Percentiles rank a stretch among this genome's conserved stretches.
Conservation (phyloP, 2,113 vertebrate species). For the Pangasianodon gigas region DNA sequence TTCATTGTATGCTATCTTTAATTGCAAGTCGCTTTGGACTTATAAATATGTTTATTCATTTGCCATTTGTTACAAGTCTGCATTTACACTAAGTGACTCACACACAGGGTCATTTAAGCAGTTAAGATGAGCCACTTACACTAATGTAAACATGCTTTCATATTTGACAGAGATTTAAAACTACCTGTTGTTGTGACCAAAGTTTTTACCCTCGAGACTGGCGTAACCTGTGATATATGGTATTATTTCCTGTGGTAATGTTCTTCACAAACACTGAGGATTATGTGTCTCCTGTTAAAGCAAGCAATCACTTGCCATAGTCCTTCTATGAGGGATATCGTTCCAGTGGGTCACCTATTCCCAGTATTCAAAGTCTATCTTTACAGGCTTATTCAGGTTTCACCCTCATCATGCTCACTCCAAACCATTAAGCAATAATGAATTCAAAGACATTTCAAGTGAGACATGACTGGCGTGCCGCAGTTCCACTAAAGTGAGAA, state of each 20-base stretch:
- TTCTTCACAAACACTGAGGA: not conserved
- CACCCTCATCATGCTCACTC: slow-evolving; percentile 44
- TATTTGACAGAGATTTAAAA: slow-evolving; percentile 32
- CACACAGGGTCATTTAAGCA: slow-evolving; percentile 48
- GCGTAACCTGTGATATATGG: slow-evolving; percentile 8
- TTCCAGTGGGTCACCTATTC: slow-evolving; percentile 42
- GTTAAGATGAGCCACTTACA: slow-evolving; percentile 25
- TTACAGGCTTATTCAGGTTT: slow-evolving; percentile 45
- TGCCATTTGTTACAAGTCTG: not conserved
- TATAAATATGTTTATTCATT: not conserved
- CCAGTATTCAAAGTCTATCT: slow-evolving; percentile 39
- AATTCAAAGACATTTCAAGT: slow-evolving; percentile 54
- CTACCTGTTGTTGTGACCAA: slow-evolving; percentile 20
- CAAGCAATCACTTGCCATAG: slow-evolving; percentile 26
- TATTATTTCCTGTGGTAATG: not conserved
- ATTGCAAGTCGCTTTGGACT: not conserved
- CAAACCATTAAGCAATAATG: slow-evolving; percentile 54
- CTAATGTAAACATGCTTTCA: slow-evolving; percentile 45
- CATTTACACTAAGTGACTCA: slow-evolving; percentile 2
- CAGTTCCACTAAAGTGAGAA: slow-evolving; percentile 57
- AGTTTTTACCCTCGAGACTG: slow-evolving; percentile 23
- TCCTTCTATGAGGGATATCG: slow-evolving; percentile 26
- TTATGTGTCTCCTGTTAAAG: not conserved
- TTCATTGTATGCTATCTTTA: not conserved
- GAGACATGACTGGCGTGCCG: slow-evolving; percentile 29